Evolutionary conservation across 2,797 vertebrate genomes (phyloP).

Genomic region (Rallus crepitans): DNA sequence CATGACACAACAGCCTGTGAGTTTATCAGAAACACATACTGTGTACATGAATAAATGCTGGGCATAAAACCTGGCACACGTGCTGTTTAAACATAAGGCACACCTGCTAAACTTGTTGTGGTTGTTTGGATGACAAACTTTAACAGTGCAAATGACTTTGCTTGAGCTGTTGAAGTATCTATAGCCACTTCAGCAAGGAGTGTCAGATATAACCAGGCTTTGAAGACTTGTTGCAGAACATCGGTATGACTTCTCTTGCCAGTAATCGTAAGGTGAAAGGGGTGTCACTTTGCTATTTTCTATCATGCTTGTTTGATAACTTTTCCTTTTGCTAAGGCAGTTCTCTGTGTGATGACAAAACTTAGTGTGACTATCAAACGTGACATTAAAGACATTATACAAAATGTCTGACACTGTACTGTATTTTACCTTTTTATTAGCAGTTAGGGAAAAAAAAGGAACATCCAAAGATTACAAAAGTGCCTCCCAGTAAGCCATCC

Average conservation of each 20-base stretch:
- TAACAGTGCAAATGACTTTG: not conserved
- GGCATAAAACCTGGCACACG: not conserved
- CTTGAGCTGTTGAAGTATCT: conserved; percentile 9
- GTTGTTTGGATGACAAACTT: conserved; percentile 19
- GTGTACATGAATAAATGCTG: not conserved
- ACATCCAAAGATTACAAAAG: not conserved
- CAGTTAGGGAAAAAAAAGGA: not conserved
- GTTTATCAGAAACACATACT: not conserved
- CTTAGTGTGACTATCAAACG: not conserved
- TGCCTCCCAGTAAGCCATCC: not conserved
- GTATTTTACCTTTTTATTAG: not conserved
- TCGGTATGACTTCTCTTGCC: not conserved
- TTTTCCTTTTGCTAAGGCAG: not conserved
- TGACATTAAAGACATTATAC: not conserved
- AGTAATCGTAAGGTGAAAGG: not conserved
- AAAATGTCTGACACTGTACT: not conserved
- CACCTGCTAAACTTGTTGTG: not conserved
- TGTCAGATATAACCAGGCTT: not conserved
- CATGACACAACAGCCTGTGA: not conserved
- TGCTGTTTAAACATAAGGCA: not conserved
- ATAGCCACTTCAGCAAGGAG: not conserved
- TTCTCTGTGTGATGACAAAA: not conserved
- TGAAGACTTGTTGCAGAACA: not conserved
- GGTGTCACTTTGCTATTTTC: not conserved
- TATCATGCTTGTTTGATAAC: not conserved